Percentiles rank a stretch among this genome's conserved stretches.
Evolutionary conservation across 2,888 invertebrate species (phyloP).

Genomic region (Nudaria mundana): DNA sequence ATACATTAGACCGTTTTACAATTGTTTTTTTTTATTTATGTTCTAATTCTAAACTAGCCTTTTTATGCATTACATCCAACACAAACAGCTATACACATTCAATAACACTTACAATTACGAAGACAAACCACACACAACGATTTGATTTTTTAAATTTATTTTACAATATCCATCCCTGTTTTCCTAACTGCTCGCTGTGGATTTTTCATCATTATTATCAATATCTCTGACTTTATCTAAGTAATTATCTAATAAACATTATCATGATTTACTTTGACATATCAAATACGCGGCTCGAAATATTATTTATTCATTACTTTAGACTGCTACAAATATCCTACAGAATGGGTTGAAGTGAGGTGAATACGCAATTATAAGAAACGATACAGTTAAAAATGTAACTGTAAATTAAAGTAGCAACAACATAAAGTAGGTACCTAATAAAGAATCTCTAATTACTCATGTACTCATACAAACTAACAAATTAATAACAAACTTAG

Average conservation of each 20-base stretch:
- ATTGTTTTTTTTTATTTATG: conserved; percentile 49
- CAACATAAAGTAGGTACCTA: no score
- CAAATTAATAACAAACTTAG: conserved; percentile 57
- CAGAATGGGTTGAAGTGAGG: conserved; percentile 70
- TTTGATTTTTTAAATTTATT: conserved; percentile 56
- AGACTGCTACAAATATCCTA: conserved; percentile 74
- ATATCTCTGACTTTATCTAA: conserved; percentile 73
- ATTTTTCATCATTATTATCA: conserved; percentile 59
- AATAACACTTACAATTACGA: conserved; percentile 76
- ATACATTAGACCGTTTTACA: conserved; percentile 46
- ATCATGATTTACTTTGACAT: conserved; percentile 80
- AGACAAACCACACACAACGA: conserved; percentile 74
- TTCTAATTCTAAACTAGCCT: conserved; percentile 65
- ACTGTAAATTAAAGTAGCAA: no score
- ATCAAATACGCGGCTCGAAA: conserved; percentile 81
- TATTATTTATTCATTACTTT: conserved; percentile 66
- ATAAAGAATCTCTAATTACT: conserved; percentile 49
- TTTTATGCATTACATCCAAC: conserved; percentile 53
- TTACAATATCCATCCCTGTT: conserved; percentile 78
- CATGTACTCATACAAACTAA: conserved; percentile 65
- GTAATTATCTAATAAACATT: conserved; percentile 75
- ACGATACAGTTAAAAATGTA: conserved; percentile 40
- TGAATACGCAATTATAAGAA: conserved; percentile 42
- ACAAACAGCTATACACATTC: conserved; percentile 73
- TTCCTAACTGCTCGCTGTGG: conserved; percentile 78